Conservation (phyloP, 2,113 vertebrate genomes). For the Narcine bancroftii region DNA sequence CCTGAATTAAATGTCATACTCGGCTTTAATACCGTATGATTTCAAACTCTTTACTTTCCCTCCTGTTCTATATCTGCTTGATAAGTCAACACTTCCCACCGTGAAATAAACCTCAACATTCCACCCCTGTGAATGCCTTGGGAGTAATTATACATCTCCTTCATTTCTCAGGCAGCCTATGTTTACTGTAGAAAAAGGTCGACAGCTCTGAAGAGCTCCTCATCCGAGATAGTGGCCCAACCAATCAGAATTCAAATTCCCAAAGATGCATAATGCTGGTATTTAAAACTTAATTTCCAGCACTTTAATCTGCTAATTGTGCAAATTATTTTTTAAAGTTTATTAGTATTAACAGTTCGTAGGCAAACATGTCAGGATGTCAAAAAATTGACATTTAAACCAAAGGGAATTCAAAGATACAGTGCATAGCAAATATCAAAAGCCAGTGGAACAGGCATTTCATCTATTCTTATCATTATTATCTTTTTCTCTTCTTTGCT, state of each 20-base stretch:
- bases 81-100: neutral
- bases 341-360: neutral
- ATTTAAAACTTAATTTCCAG: neutral
- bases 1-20: conserved; percentile 1
- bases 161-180: neutral
- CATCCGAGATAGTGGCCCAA: neutral
- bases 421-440: neutral
- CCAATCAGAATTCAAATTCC: neutral
- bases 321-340: neutral
- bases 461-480: neutral
- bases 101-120: neutral
- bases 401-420: neutral
- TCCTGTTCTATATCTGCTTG: neutral
- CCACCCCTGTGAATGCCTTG: neutral
- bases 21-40: neutral
- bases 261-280: neutral
- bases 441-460: conserved; percentile 23
- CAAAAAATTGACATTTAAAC: neutral
- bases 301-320: neutral
- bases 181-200: neutral
- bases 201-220: neutral
- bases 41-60: neutral
- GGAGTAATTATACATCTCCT: neutral
- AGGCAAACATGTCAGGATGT: neutral
- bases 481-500: neutral